Evolutionary conservation across 2,888 invertebrate genomes (phyloP).

Genomic region (Conistra vaccinii): DNA sequence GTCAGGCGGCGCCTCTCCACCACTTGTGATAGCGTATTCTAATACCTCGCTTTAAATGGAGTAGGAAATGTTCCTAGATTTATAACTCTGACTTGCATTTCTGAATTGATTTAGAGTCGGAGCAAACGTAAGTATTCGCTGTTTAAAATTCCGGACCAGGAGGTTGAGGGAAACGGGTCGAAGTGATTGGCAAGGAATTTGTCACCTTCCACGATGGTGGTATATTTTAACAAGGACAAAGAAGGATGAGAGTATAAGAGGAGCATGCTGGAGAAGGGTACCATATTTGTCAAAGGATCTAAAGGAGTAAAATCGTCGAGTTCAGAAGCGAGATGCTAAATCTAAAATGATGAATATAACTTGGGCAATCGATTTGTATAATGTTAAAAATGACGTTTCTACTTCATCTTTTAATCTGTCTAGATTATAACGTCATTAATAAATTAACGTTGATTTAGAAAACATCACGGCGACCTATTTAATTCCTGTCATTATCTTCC

Average conservation of each 20-base stretch:
- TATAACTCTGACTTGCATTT: slow-evolving; percentile 34
- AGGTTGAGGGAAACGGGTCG: slow-evolving; percentile 19
- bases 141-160: slow-evolving; percentile 53
- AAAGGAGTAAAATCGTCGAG: neutral
- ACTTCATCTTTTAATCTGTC: no score
- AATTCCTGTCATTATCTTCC: slow-evolving; percentile 13
- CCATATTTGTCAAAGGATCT: slow-evolving; percentile 4
- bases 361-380: neutral
- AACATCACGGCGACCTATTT: slow-evolving; percentile 14
- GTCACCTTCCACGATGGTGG: slow-evolving; percentile 24
- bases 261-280: neutral
- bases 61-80: slow-evolving; percentile 53
- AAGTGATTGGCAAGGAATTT: slow-evolving; percentile 59
- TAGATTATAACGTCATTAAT: slow-evolving; percentile 24
- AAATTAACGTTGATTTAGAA: slow-evolving; percentile 12
- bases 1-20: slow-evolving; percentile 70
- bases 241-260: neutral
- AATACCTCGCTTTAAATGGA: slow-evolving; percentile 50
- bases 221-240: slow-evolving; percentile 17
- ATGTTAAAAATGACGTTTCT: slow-evolving; percentile 11
- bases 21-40: slow-evolving; percentile 57
- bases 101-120: slow-evolving; percentile 47
- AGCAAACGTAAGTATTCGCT: slow-evolving; percentile 39
- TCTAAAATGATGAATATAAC: slow-evolving; percentile 6
- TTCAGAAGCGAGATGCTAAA: neutral